Evolutionary conservation across 2,113 vertebrate genomes (phyloP).

Genomic region (Anser brachyrhynchus): DNA sequence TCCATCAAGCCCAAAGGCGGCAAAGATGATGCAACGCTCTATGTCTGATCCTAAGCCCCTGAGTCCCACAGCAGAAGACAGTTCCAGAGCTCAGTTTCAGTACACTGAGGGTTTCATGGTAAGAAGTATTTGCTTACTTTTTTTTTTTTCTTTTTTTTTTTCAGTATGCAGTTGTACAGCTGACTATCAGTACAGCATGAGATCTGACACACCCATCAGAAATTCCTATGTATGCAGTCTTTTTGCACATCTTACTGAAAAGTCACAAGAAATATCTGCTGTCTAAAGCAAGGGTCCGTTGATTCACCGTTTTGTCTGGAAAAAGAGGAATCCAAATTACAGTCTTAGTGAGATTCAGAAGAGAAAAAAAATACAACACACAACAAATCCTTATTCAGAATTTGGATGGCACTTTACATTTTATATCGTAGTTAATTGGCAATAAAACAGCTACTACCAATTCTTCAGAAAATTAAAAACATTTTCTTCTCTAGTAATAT

Average conservation of each 20-base stretch:
- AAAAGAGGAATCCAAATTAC: background rate
- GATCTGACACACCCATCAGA: background rate
- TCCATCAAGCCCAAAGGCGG: conserved; percentile 87
- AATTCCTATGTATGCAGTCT: background rate
- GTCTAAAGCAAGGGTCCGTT: background rate
- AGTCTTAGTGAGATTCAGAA: background rate
- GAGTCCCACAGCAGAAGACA: conserved; percentile 92
- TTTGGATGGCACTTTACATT: background rate
- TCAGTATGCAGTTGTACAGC: background rate
- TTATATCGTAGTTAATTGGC: background rate
- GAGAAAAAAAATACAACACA: background rate
- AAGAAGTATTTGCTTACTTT: conserved; percentile 75
- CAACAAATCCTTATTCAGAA: background rate
- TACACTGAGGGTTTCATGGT: conserved; percentile 92
- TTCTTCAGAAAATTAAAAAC: background rate
- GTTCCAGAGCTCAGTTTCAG: conserved; percentile 89
- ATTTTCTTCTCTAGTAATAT: background rate
- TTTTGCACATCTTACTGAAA: background rate
- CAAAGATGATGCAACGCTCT: conserved; percentile 93
- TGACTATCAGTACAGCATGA: background rate
- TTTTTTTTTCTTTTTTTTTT: background rate
- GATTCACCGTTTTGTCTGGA: background rate
- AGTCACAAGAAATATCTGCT: background rate
- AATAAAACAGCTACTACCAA: background rate
- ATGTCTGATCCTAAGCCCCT: conserved; percentile 95